Evolutionary conservation across 1,140 invertebrate genomes (phyloP), one percentile per base, ranked within the genome.

Genomic region (Anthonomus grandis): DNA sequence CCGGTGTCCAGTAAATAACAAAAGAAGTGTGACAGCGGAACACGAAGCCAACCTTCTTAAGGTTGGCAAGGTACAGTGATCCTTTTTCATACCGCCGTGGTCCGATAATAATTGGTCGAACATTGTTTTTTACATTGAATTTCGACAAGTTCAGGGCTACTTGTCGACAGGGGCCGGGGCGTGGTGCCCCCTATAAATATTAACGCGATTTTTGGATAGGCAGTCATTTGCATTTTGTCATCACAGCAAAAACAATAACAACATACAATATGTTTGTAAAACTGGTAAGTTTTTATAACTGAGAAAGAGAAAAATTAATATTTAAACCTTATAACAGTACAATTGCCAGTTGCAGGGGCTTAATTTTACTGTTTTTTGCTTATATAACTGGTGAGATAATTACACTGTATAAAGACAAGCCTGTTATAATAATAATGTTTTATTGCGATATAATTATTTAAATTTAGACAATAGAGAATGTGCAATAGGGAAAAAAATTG

Each of bases 261-360:
- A 71, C 66, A 71, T 71, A 66, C 68, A 69, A 71, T 64, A 71
- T 71, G 70, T 70, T 70, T 66, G 68, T 71, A 69, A 71, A 71
- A 71, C 66, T 71, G 68, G 70, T 71, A 64, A 70, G 68, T 68
- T 8, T 17, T 39, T 39, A 39, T 39, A 17, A 10, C 17, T 39
- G 6, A 17, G 9, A 39, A 8, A 6, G 10, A 34, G 10, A 12
- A 1, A 34, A 34, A 12, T 34, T 12, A 12, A 12, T 2, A 34
- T 2, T 34, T 34, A 34, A 12, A 12, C 13, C 13, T 2, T 12
- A 12, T 34, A 34, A 10, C 13, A 12, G 1, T 34, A 10, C 13
- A 12, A 1, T 34, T 13, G 1, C 13, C 13, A 1, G 31, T 34
- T 34, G 31, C 31, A 34, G 10, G 1, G 10, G 10, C 10, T 34